phyloP scores from a whole-genome alignment of 2,888 invertebrate genomes.

The Chrysomela aeneicollis region DNA sequence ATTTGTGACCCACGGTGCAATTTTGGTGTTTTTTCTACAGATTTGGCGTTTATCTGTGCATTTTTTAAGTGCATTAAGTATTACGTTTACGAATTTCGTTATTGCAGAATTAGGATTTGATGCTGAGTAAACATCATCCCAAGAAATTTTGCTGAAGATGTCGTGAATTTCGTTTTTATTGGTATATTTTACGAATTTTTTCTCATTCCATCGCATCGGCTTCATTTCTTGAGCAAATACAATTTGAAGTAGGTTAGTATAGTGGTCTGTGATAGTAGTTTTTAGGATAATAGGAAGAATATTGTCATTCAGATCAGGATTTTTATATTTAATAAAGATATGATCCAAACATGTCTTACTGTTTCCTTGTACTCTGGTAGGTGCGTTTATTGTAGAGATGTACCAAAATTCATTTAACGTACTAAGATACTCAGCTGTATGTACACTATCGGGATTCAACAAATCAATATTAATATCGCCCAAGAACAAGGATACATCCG shows the following conservation, averaged over 20 bases:
- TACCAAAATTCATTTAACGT: conserved; percentile 8
- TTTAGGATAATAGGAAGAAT: too few relatives aligned
- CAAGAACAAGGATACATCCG: conserved; percentile 1
- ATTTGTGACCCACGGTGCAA: not conserved
- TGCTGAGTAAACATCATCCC: not conserved
- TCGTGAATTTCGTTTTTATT: not conserved
- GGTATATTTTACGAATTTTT: not conserved
- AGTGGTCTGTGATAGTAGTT: too few relatives aligned
- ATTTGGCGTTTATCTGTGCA: not conserved
- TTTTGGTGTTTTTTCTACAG: not conserved
- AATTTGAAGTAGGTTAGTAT: too few relatives aligned
- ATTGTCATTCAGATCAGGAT: not conserved
- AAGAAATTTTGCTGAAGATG: not conserved
- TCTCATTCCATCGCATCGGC: not conserved
- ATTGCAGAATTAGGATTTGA: not conserved
- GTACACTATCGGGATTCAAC: not conserved
- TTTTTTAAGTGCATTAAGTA: not conserved
- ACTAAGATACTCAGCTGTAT: conserved; percentile 10
- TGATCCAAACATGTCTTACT: not conserved
- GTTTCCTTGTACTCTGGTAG: not conserved
- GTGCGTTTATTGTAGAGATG: conserved; percentile 7
- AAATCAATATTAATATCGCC: conserved; percentile 13
- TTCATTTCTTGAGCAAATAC: too few relatives aligned
- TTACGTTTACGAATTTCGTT: not conserved
- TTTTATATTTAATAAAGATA: not conserved